Percentiles rank a stretch among this genome's conserved stretches.
Conservation (phyloP, 2,888 invertebrate species). For the Aleiodes alternator region DNA sequence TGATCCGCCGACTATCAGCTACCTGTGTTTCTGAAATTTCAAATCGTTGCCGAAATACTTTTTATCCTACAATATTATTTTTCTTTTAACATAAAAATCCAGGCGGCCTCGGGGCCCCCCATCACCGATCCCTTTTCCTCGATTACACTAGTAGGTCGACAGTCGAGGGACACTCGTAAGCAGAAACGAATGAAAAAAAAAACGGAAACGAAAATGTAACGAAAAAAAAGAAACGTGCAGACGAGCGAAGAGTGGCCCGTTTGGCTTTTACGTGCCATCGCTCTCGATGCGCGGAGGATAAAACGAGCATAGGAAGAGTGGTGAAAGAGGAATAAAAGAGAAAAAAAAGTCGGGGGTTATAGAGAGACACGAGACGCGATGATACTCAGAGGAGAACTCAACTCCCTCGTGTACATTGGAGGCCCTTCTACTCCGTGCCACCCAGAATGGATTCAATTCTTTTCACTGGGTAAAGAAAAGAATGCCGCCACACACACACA, state of each 20-base stretch:
- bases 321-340: conserved; percentile 29
- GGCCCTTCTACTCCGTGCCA: conserved; percentile 14
- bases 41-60: no score
- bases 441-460: conserved; percentile 54
- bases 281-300: conserved; percentile 34
- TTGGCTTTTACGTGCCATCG: conserved; percentile 37
- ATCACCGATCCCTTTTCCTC: conserved; percentile 26
- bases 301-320: conserved; percentile 23
- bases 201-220: neutral
- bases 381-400: conserved; percentile 47
- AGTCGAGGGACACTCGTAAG: conserved; percentile 3
- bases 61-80: no score
- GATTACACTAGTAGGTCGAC: conserved; percentile 34
- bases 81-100: neutral
- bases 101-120: neutral
- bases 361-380: conserved; percentile 46
- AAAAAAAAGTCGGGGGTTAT: neutral
- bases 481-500: neutral
- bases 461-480: conserved; percentile 59
- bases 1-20: neutral
- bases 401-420: conserved; percentile 23
- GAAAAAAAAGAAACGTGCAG: conserved; percentile 21
- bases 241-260: conserved; percentile 35
- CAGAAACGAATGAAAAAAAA: conserved; percentile 1
- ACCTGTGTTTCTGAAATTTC: neutral